Evolutionary conservation across 2,888 invertebrate species (phyloP), one percentile per base, ranked within the genome.

Genomic region (Elysia crispata): DNA sequence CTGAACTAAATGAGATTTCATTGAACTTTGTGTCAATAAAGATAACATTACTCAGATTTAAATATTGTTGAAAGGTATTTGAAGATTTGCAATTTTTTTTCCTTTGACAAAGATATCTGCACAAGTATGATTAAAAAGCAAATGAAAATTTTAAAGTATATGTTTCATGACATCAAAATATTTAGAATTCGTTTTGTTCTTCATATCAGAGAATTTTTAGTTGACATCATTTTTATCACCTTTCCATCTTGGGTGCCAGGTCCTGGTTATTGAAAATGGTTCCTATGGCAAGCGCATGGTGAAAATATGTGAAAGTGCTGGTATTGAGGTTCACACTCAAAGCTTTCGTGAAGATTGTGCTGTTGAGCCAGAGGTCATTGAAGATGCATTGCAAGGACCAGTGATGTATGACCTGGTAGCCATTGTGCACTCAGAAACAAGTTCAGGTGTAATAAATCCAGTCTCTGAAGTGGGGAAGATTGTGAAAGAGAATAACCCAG

Each of bases 361-460:
- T 18, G 89, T 93, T 13, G 85, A 89, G 78, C 76, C 87, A 30
- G 79, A 84, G 5, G 76, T 80, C 8, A 87, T 91, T 20, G 86
- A 88, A 66, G 84, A 86, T 30, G 83, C 90, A 33, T 79, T 91
- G 41, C 84, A 85, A 74, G 80, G 73, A 49, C 87, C 89, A n/a
- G 86, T 83, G 28, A 82, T 86, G 5, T 92, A 90, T 86, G 91
- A 89, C 13, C 83, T 90, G n/a, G 92, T 93, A 25, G 88, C 91
- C 18, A 86, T 92, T 13, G 92, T 93, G 20, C 93, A 93, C 83
- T 92, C 93, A 86, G 93, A 93, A 84, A 93, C 93, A 3, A 93
- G 92, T 82, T 92, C 91, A 31, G 93, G 93, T 3, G 89, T 93
- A 15, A 83, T 93, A 60, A 93, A 93, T 84, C 92, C 92, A 5